Percentiles rank a stretch among this genome's conserved stretches.
phyloP scores from a whole-genome alignment of 2,113 vertebrate species.

The Nesogale talazaci region DNA sequence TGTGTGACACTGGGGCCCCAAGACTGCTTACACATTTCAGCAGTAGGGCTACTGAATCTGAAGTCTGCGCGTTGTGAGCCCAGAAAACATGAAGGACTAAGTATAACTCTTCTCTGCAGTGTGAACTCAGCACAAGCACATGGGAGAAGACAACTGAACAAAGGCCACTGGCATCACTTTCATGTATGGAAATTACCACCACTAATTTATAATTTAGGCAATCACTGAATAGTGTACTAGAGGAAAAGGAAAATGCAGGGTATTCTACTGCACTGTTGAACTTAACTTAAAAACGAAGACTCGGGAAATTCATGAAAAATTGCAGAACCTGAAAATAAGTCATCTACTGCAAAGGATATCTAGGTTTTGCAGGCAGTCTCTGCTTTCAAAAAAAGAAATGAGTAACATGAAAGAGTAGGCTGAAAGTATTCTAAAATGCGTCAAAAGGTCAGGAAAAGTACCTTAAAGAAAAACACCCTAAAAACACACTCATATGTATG shows the following conservation, averaged over 20 bases:
- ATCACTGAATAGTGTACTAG: neutral
- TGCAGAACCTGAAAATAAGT: neutral
- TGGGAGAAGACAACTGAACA: too few relatives aligned
- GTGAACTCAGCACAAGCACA: neutral
- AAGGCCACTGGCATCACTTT: neutral
- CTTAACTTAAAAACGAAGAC: neutral
- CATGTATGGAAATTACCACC: neutral
- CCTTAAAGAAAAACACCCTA: too few relatives aligned
- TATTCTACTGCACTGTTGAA: neutral
- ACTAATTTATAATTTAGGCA: neutral
- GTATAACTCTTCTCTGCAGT: neutral
- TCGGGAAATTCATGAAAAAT: neutral
- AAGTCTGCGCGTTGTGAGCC: neutral
- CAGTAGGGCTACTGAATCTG: neutral
- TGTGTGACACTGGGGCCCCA: neutral
- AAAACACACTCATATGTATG: too few relatives aligned
- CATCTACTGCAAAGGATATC: neutral
- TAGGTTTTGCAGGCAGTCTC: neutral
- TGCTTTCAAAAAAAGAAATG: neutral
- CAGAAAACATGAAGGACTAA: neutral
- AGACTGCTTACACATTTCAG: neutral
- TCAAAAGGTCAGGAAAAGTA: neutral
- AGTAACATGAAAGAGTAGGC: neutral
- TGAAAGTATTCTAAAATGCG: constrained; percentile 28
- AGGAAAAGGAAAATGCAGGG: neutral